Evolutionary conservation across 2,797 vertebrate species (phyloP).

Genomic region (Heteromormyrus szaboi): DNA sequence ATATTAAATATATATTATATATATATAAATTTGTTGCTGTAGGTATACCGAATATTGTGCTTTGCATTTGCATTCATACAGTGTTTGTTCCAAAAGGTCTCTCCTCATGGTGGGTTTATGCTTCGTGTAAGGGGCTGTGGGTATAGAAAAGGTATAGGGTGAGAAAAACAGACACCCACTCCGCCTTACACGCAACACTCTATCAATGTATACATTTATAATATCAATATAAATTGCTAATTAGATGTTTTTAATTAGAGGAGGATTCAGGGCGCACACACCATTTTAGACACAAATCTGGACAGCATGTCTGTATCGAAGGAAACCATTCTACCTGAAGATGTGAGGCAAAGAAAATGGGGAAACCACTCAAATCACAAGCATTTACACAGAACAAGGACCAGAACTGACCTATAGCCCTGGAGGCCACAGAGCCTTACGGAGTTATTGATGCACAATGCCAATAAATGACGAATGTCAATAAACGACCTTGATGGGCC

Average conservation of each 20-base stretch:
- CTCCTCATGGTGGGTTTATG: background rate
- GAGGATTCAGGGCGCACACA: background rate
- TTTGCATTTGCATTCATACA: background rate
- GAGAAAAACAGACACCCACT: background rate
- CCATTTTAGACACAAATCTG: background rate
- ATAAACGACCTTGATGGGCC: too few species aligned
- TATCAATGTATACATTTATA: background rate
- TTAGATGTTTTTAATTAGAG: background rate
- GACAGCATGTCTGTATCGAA: background rate
- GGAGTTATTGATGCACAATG: background rate
- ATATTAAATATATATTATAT: background rate
- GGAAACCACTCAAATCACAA: background rate
- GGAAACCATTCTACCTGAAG: background rate
- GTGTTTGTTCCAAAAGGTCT: background rate
- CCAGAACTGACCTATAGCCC: background rate
- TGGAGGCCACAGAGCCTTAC: background rate
- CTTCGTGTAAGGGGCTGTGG: background rate
- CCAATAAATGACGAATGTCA: background rate
- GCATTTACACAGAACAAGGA: background rate
- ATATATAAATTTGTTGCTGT: background rate
- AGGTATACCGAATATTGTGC: background rate
- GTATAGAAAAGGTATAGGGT: background rate
- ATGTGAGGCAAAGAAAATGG: background rate
- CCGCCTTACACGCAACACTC: background rate
- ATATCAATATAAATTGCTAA: background rate